Conservation (phyloP, 2,888 invertebrate genomes). For the Baronia brevicornis region DNA sequence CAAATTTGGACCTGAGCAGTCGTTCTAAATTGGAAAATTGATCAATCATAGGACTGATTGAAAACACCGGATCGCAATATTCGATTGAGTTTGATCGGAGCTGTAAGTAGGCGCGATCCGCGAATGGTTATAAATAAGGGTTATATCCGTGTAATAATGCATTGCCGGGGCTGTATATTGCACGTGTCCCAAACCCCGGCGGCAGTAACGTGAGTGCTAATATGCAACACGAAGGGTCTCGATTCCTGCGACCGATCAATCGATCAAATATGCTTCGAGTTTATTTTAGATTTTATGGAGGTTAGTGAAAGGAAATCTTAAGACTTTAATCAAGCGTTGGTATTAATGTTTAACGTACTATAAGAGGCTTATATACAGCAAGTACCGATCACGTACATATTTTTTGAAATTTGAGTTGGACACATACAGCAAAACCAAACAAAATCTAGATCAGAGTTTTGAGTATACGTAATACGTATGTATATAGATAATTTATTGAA, state of each 20-base stretch:
- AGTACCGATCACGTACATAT: no score
- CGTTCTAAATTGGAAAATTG: constrained; percentile 2
- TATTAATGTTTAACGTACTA: no score
- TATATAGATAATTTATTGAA: no score
- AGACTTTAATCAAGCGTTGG: no score
- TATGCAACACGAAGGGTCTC: constrained; percentile 16
- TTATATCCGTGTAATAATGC: constrained; percentile 19
- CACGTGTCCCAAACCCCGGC: constrained; percentile 13
- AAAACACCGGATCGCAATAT: constrained; percentile 7
- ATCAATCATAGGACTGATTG: constrained; percentile 2
- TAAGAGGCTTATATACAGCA: no score
- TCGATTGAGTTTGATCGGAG: constrained; percentile 11
- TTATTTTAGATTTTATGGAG: constrained; percentile 5
- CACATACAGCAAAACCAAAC: no score
- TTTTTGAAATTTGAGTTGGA: no score
- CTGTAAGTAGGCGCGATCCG: constrained; percentile 14
- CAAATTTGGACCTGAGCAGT: neutral
- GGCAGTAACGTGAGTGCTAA: constrained; percentile 16
- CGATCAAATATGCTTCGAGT: constrained; percentile 7
- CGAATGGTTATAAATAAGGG: constrained; percentile 17
- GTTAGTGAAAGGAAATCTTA: no score
- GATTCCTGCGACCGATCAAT: constrained; percentile 10
- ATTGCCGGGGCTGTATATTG: constrained; percentile 15
- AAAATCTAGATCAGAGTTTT: no score
- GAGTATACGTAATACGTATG: no score